Conservation (phyloP, 2,797 vertebrate species). For the Cuculus canorus region DNA sequence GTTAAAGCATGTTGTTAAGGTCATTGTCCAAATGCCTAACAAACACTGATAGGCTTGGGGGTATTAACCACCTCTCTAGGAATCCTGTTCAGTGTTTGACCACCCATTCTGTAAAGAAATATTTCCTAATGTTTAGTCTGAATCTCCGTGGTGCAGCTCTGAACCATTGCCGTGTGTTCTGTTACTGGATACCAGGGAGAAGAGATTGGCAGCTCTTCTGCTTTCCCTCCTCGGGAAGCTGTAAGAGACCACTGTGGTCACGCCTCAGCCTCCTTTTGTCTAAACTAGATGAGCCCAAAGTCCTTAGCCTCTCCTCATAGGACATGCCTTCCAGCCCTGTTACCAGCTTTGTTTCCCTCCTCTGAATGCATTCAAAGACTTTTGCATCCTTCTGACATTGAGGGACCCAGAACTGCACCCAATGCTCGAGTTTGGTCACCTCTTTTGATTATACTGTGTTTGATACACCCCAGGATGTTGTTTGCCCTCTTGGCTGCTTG, state of each 20-base stretch:
- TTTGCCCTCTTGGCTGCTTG: background rate
- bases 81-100: background rate
- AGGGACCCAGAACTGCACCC: background rate
- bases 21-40: background rate
- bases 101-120: background rate
- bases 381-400: background rate
- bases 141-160: background rate
- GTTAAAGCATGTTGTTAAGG: background rate
- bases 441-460: background rate
- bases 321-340: background rate
- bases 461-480: background rate
- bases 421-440: no score
- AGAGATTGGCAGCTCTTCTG: background rate
- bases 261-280: background rate
- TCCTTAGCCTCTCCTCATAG: background rate
- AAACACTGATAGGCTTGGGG: background rate
- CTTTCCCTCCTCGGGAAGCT: background rate
- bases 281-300: background rate
- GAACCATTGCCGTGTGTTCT: background rate
- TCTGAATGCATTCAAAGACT: background rate
- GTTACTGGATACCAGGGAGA: background rate
- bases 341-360: background rate
- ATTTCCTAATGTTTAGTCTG: background rate
- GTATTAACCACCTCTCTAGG: background rate
- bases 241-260: background rate